A percentile compares a stretch with the other conserved stretches of the same genome.
Conservation (phyloP, 2,113 vertebrate species). For the Corapipo altera region DNA sequence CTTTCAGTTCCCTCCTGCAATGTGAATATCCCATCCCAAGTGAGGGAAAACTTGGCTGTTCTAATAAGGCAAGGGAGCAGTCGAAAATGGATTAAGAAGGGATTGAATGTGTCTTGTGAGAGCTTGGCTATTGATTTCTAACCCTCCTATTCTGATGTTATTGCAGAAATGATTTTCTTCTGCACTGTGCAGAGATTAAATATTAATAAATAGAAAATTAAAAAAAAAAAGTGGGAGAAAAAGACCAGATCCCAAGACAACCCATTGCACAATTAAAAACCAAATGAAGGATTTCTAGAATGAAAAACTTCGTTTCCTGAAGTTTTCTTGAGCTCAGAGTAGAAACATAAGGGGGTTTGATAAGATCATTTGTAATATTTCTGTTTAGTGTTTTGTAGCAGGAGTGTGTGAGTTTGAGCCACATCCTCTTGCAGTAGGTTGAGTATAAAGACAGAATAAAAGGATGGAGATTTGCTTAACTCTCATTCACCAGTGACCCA, state of each 20-base stretch:
- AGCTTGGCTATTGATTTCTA: constrained; percentile 47
- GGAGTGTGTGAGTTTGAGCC: not conserved
- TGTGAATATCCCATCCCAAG: not conserved
- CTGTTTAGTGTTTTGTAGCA: not conserved
- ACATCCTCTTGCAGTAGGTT: not conserved
- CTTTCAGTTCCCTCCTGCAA: not conserved
- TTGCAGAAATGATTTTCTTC: constrained; percentile 50
- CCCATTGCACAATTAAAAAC: constrained; percentile 33
- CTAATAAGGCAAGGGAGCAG: constrained; percentile 19
- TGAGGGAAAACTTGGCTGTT: not conserved
- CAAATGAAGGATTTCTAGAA: constrained; percentile 11
- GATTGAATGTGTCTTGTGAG: constrained; percentile 47
- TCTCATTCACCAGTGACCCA: constrained; percentile 41
- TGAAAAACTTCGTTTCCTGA: not conserved
- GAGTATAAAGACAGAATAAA: not conserved
- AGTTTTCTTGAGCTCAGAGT: not conserved
- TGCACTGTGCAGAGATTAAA: constrained; percentile 44
- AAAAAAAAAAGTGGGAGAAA: not conserved
- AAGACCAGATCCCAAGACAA: constrained; percentile 1
- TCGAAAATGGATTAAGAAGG: constrained; percentile 1
- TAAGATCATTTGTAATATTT: not conserved
- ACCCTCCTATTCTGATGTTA: constrained; percentile 9
- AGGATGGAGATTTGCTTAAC: not conserved
- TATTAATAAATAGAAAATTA: constrained; percentile 61
- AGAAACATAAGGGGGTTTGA: not conserved